A percentile compares a stretch with the other conserved stretches of the same genome.
Conservation (phyloP, 2,113 vertebrate species). For the Crotalus horridus region DNA sequence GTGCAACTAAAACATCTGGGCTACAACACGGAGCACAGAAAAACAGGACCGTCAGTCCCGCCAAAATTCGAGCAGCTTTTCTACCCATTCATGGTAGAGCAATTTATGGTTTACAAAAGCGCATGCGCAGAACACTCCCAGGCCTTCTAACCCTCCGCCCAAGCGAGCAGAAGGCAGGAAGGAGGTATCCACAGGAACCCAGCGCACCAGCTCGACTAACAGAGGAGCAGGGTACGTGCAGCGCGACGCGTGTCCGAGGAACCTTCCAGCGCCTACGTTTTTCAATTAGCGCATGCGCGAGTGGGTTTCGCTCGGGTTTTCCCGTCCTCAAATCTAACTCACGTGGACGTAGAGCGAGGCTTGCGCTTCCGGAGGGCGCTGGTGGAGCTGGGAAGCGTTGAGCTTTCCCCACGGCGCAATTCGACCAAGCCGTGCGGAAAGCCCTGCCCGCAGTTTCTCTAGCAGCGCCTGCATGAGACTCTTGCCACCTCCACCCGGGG, state of each 20-base stretch:
- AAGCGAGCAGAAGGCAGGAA: not conserved
- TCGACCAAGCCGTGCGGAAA: not conserved
- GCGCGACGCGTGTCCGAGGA: not conserved
- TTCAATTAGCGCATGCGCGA: not conserved
- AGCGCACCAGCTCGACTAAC: not conserved
- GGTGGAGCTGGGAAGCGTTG: too few species aligned
- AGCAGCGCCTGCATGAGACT: not conserved
- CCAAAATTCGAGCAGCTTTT: not conserved
- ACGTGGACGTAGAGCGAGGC: constrained; percentile 67
- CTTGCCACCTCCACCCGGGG: not conserved
- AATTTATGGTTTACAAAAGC: not conserved
- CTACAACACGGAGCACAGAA: not conserved
- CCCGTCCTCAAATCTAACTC: constrained; percentile 40
- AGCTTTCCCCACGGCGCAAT: rapidly evolving
- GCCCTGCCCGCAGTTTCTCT: not conserved
- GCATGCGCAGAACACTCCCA: not conserved
- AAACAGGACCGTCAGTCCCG: not conserved
- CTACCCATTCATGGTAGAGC: not conserved
- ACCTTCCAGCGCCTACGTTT: not conserved
- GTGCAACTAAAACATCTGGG: not conserved
- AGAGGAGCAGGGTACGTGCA: not conserved
- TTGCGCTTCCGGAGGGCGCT: not conserved
- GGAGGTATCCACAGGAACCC: not conserved
- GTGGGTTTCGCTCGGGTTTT: not conserved
- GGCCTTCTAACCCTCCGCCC: not conserved